These are phyloP conservation scores for Macheiramphus alcinus DNA, from an alignment of 2,113 vertebrate species.

Conservation along the genomic window DNA sequence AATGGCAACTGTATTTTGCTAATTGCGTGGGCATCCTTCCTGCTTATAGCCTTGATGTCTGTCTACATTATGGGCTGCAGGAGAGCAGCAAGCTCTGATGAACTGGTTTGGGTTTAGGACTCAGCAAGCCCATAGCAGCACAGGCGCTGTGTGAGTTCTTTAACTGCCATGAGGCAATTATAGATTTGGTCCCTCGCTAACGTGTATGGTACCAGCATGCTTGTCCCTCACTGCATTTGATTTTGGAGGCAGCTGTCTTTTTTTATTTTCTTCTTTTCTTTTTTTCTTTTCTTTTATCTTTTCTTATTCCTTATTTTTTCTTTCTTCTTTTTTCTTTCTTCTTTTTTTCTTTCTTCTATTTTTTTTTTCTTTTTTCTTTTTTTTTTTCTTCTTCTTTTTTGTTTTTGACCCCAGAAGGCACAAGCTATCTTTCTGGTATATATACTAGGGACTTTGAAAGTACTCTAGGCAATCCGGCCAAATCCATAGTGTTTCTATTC, in stretches of 20 bases:
- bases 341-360: too few relatives aligned
- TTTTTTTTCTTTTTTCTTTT: too few relatives aligned
- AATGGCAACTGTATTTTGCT: background rate
- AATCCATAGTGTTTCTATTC: background rate
- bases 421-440: background rate
- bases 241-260: background rate
- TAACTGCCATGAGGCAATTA: background rate
- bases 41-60: background rate
- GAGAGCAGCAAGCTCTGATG: background rate
- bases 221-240: background rate
- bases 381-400: too few relatives aligned
- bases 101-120: background rate
- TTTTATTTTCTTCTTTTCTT: background rate
- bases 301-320: background rate
- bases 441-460: background rate
- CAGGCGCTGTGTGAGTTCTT: background rate
- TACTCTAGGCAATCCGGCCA: background rate
- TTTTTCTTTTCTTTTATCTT: too few relatives aligned
- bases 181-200: background rate
- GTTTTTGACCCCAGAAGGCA: background rate
- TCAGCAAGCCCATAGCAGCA: fast-evolving
- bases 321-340: too few relatives aligned
- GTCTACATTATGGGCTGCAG: background rate
- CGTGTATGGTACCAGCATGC: fast-evolving
- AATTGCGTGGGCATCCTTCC: background rate